These are phyloP conservation scores for Myiotriccus ornatus DNA, from an alignment of 2,797 vertebrate species.

Conservation along the genomic window DNA sequence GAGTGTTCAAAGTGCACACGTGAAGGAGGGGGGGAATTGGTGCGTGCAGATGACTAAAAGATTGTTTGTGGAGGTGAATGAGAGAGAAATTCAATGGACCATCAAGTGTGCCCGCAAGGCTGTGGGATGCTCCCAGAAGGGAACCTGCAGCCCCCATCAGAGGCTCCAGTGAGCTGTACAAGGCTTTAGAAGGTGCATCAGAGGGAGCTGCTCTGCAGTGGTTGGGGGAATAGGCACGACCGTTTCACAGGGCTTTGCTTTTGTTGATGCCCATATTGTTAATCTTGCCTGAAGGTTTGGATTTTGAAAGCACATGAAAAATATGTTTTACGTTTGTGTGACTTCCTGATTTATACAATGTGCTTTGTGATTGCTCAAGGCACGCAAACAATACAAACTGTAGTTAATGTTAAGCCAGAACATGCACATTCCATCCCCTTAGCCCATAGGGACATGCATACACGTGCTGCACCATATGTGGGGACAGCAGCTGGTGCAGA, in stretches of 20 bases:
- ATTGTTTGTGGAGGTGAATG: background rate
- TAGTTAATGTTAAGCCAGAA: conserved; percentile 24
- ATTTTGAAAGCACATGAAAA: conserved; percentile 20
- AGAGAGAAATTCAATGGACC: background rate
- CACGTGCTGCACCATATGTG: background rate
- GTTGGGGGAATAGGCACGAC: background rate
- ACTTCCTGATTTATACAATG: conserved; percentile 6
- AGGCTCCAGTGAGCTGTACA: background rate
- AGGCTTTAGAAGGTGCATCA: background rate
- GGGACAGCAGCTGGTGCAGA: conserved; percentile 17
- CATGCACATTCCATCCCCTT: background rate
- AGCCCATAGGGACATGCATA: background rate
- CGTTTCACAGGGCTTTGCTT: background rate
- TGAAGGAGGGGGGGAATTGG: background rate
- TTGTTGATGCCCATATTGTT: background rate
- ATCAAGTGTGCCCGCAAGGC: background rate
- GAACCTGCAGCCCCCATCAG: background rate
- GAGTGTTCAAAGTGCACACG: accelerated
- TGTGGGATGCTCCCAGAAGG: background rate
- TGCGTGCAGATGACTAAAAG: background rate
- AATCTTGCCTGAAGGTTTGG: conserved; percentile 34
- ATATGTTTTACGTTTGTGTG: conserved; percentile 8
- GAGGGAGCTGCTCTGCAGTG: background rate
- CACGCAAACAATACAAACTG: background rate
- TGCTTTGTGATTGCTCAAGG: conserved; percentile 26